These are phyloP conservation scores for Nerophis lumbriciformis DNA, from an alignment of 2,113 vertebrate genomes.

Conservation along the genomic window DNA sequence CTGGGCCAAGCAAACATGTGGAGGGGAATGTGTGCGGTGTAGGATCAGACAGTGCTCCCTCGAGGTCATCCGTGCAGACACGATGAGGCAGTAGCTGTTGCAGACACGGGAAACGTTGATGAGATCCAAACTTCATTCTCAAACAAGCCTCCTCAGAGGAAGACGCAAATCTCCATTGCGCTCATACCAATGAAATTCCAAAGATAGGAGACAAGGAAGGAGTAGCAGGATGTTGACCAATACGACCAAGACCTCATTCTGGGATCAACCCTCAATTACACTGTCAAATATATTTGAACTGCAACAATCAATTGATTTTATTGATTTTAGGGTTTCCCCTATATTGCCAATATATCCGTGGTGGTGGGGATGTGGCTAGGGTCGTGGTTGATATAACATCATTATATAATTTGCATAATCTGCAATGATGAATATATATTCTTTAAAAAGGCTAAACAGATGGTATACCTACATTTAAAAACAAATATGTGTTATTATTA, in stretches of 20 bases:
- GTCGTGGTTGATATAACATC: too few relatives aligned
- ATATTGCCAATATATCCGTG: too few relatives aligned
- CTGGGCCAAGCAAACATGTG: constrained; percentile 58
- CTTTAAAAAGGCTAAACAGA: too few relatives aligned
- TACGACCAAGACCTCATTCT: background rate
- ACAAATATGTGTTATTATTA: too few relatives aligned
- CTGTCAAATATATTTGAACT: too few relatives aligned
- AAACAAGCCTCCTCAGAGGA: constrained; percentile 11
- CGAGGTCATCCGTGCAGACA: constrained; percentile 53
- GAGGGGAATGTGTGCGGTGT: constrained; percentile 52
- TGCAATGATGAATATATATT: too few relatives aligned
- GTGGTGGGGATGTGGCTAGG: too few relatives aligned
- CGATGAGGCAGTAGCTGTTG: constrained; percentile 45
- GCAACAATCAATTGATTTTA: too few relatives aligned
- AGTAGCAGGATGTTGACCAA: background rate
- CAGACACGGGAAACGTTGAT: constrained; percentile 47
- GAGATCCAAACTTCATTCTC: constrained; percentile 32
- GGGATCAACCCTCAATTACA: background rate
- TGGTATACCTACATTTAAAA: too few relatives aligned
- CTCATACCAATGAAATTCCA: constrained; percentile 16
- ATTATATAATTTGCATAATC: too few relatives aligned
- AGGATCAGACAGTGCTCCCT: constrained; percentile 34
- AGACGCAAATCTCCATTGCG: constrained; percentile 1
- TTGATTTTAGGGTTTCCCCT: too few relatives aligned
- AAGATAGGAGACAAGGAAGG: constrained; percentile 11